These are phyloP conservation scores for Peucedramus taeniatus DNA, from an alignment of 2,113 vertebrate genomes.

Conservation along the genomic window DNA sequence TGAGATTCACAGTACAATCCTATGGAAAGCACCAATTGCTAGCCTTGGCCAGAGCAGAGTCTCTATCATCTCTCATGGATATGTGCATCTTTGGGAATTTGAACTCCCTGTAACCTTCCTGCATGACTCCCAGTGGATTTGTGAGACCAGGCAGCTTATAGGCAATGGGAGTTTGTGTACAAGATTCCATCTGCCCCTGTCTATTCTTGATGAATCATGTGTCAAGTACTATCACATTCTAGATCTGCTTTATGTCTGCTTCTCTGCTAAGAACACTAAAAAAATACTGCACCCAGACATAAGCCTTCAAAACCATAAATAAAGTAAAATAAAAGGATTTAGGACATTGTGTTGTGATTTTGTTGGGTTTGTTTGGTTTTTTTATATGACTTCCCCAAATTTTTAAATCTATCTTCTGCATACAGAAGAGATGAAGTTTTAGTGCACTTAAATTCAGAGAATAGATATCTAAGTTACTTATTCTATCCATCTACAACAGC, in stretches of 20 bases:
- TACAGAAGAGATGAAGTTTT: neutral
- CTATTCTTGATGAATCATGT: neutral
- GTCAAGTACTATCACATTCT: neutral
- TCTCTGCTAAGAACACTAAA: neutral
- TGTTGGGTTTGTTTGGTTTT: neutral
- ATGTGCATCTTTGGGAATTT: neutral
- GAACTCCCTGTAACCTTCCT: neutral
- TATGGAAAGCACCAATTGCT: neutral
- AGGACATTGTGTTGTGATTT: neutral
- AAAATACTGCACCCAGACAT: neutral
- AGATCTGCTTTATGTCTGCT: neutral
- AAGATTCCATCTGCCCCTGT: slow-evolving; percentile 5
- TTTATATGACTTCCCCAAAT: neutral
- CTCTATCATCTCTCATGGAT: neutral
- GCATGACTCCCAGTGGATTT: neutral
- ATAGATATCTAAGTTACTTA: neutral
- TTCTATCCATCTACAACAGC: neutral
- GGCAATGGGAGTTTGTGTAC: neutral
- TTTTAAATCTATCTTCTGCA: neutral
- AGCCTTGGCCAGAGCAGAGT: neutral
- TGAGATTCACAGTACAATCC: neutral
- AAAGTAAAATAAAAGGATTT: neutral
- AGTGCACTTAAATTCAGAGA: neutral
- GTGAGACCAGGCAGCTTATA: neutral
- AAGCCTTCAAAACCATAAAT: neutral